Evolutionary conservation across 1,140 invertebrate species (phyloP).

Genomic region (Vanessa atalanta): DNA sequence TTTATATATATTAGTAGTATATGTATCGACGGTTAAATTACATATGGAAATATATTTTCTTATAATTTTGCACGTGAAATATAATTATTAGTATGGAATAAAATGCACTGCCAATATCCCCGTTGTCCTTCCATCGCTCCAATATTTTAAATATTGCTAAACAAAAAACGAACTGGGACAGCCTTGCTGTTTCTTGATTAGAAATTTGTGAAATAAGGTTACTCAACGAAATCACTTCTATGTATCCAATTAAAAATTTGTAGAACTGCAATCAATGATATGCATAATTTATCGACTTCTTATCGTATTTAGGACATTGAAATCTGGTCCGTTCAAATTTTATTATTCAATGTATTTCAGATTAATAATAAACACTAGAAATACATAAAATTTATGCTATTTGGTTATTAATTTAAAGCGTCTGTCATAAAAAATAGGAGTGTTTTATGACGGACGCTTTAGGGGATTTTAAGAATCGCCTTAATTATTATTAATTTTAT

Average conservation of each 20-base stretch:
- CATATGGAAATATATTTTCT: too few relatives aligned
- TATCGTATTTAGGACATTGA: conserved; percentile 20
- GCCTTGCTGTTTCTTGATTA: neutral
- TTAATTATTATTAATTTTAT: too few relatives aligned
- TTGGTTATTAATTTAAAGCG: neutral
- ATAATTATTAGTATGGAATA: too few relatives aligned
- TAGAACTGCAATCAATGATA: conserved; percentile 8
- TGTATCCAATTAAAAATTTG: conserved; percentile 12
- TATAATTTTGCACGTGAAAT: too few relatives aligned
- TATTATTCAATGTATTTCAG: conserved; percentile 3
- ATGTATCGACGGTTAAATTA: too few relatives aligned
- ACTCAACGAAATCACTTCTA: neutral
- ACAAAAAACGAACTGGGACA: neutral
- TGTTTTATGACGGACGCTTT: neutral
- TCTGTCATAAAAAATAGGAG: neutral
- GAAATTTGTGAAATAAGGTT: conserved; percentile 8
- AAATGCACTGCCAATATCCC: too few relatives aligned
- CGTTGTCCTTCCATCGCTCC: too few relatives aligned
- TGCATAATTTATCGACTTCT: conserved; percentile 16
- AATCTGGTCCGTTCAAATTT: conserved; percentile 15
- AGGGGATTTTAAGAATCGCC: too few relatives aligned
- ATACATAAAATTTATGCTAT: neutral
- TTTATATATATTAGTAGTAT: too few relatives aligned
- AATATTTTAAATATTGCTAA: neutral
- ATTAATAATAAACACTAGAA: neutral